Percentiles rank a stretch among this genome's conserved stretches.
phyloP scores from a whole-genome alignment of 2,888 invertebrate species.

The Caenorhabditis panamensis region DNA sequence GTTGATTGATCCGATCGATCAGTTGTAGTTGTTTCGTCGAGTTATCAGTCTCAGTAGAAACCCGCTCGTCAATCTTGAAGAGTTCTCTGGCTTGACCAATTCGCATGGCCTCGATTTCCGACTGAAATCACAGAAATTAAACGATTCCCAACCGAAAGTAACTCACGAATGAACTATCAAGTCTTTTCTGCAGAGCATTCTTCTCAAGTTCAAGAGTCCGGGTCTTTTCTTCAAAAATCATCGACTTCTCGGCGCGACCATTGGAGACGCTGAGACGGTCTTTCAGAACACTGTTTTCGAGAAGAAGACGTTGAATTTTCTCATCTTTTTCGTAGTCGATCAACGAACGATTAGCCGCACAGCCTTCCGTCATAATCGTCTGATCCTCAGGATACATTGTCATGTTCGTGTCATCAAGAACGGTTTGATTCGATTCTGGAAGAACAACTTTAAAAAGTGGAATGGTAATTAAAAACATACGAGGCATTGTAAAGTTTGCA shows the following conservation, averaged over 20 bases:
- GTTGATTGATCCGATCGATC: constrained; percentile 41
- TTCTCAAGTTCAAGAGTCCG: constrained; percentile 50
- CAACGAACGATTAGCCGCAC: constrained; percentile 33
- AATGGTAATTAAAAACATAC: constrained; percentile 19
- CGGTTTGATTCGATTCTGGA: constrained; percentile 16
- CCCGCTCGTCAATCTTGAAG: constrained; percentile 42
- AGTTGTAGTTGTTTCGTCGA: constrained; percentile 38
- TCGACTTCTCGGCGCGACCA: constrained; percentile 54
- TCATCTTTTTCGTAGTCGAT: constrained; percentile 62
- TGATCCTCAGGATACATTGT: constrained; percentile 25
- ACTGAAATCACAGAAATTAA: constrained; percentile 16
- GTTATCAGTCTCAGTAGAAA: constrained; percentile 21
- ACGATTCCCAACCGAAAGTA: too few species aligned
- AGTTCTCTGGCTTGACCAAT: constrained; percentile 42
- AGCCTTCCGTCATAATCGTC: constrained; percentile 54
- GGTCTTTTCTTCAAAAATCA: constrained; percentile 55
- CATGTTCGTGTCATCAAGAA: constrained; percentile 34
- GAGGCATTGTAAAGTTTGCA: constrained; percentile 35
- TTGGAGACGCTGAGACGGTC: constrained; percentile 52
- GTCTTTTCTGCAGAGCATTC: constrained; percentile 33
- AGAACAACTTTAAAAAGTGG: too few species aligned
- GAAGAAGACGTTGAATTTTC: constrained; percentile 55
- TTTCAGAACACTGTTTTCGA: constrained; percentile 60
- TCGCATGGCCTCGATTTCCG: constrained; percentile 58
- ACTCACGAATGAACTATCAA: constrained; percentile 58